Percentiles rank a stretch among this genome's conserved stretches.
phyloP scores from a whole-genome alignment of 2,888 invertebrate genomes.

The Sympetrum striolatum region DNA sequence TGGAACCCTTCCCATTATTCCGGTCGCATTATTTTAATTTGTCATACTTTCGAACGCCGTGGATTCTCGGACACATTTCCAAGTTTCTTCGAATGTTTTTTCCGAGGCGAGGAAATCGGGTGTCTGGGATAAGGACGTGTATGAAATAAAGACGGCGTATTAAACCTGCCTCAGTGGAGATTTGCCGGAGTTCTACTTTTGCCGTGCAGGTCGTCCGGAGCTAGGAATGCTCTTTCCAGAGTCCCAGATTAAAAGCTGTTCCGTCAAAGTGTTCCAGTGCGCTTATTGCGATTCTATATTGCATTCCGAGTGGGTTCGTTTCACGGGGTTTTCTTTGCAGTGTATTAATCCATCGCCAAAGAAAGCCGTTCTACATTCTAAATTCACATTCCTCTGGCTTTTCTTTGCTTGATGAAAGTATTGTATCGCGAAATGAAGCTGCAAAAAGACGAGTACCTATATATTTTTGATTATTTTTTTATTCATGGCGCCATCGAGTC shows the following conservation, averaged over 20 bases:
- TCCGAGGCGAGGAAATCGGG: not conserved
- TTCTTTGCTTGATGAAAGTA: no score
- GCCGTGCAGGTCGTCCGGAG: not conserved
- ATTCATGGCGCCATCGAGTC: no score
- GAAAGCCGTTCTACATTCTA: no score
- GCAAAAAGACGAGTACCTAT: no score
- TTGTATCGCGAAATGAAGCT: no score
- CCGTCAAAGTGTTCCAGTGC: not conserved
- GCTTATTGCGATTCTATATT: not conserved
- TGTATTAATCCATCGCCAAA: no score
- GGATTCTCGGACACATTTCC: no score
- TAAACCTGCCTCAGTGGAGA: not conserved
- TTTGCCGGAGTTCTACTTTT: not conserved
- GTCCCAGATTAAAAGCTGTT: not conserved
- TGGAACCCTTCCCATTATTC: not conserved
- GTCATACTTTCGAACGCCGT: not conserved
- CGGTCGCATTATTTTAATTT: not conserved
- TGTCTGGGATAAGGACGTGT: not conserved
- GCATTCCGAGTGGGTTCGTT: not conserved
- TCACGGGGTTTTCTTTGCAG: no score
- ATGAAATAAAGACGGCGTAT: not conserved
- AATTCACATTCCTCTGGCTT: no score
- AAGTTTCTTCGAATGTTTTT: not conserved
- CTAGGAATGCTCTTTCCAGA: not conserved
- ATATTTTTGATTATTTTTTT: no score